Evolutionary conservation across 1,140 invertebrate genomes (phyloP), one percentile per base, ranked within the genome.

Genomic region (Procambarus virginalis): DNA sequence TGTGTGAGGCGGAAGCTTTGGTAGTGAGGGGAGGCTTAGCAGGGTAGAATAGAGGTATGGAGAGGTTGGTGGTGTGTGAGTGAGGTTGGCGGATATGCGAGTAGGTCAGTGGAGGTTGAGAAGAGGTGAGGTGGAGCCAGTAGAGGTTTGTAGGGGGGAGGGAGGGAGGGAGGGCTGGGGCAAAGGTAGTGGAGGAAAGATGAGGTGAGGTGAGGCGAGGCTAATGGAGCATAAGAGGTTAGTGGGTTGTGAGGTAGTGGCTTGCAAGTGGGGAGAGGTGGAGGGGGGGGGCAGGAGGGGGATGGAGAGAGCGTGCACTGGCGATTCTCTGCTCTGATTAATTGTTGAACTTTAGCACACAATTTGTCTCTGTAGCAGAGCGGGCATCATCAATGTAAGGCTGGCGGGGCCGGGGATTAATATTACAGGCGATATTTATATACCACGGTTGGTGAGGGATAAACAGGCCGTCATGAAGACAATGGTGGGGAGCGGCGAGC

Each of bases 331-430:
- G 68, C 5, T 46, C 60, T 84, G 82, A 84, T 84, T 84, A 84
- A 84, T 84, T 84, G 82, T 73, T 84, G 82, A 84, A 84, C 82
- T 84, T 84, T 83, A 60, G 81, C 64, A 73, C 64, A 73, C 82
- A 84, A 84, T 84, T 84, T 84, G 82, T 84, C 82, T 84, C 82
- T 84, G 82, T 84, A 84, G 10, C 60, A 22, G 14, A 49, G 64
- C 64, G 48, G 46, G 60, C 82, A 84, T 84, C 82, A 84, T 68
- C 82, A 84, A 84, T 70, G 82, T 84, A 84, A 22, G 64, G 48
- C 3, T 46, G 64, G 3, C 51, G 64, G 9, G 49, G 51, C 58
- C 64, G 4, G 6, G 34, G 45, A 84, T 84, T 84, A 84, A 84
- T 84, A 84, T 84, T 49, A 83, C 34, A 73, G 45, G 45, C 20